Base-by-base conservation (phyloP, 2,113 vertebrate species). In the Ophiodon elongatus region DNA sequence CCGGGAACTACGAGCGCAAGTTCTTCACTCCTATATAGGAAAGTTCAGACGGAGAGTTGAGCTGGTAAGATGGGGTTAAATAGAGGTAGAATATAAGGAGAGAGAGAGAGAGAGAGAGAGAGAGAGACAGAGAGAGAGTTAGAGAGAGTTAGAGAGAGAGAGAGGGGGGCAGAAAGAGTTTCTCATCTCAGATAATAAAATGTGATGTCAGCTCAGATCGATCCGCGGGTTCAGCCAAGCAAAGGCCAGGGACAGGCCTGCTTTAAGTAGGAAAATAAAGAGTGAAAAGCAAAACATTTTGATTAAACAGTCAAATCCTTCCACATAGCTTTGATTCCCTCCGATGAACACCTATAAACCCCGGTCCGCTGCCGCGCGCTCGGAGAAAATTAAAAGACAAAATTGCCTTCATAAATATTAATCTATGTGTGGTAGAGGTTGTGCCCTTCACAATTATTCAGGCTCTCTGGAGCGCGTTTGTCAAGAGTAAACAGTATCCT, bases 351-450 rank as follows among this genome's bases (percentile, higher is more conserved):
- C 45, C 54, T 13, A 43, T 73, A 76, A 89, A 87, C 76, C 41
- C 21, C 2, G 0, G 10, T 27, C 47, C 50, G 82, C 52, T 56
- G 73, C 88, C 0, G 15, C 29, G 82, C 73, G 79, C 80, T 73
- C 59, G 0, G 78, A 76, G 80, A 85, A 87, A 92, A 88, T 89
- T 84, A 91, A 85, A 93, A 89, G 71, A 63, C 79, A 52, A 84
- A 90, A 93, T 91, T 93, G 60, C 57, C 83, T 85, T 89, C 88
- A 91, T 94, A 87, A 93, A 93, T 94, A 93, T 94, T 91, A 87
- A 92, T 92, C 79, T 65, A 43, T 59, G 85, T 4, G n/a, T 82
- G 80, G 82, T 77, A 79, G 85, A 90, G 90, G 87, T 88, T 84
- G 78, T 80, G 90, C 88, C 91, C 92, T 92, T 91, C 83, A 86